These are phyloP conservation scores for Julus scandinavius DNA, from an alignment of 2,888 invertebrate species.

Conservation along the genomic window DNA sequence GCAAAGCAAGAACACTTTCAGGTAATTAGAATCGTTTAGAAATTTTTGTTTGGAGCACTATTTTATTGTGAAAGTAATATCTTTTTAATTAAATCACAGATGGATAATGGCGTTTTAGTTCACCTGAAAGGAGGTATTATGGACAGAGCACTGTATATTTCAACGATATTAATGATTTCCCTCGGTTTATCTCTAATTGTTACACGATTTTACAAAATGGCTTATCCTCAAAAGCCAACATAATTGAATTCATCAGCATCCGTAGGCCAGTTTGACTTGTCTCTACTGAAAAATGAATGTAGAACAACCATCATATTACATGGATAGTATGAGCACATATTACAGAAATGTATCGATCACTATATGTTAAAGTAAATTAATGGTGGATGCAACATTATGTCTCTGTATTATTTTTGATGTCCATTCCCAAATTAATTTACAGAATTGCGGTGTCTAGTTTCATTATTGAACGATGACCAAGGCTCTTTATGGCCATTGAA, in stretches of 20 bases:
- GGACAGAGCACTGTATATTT: conserved; percentile 17
- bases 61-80: not conserved
- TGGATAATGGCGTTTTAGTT: conserved; percentile 42
- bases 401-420: too few species aligned
- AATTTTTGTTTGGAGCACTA: not conserved
- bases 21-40: not conserved
- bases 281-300: not conserved
- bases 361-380: not conserved
- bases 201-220: not conserved
- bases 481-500: too few species aligned
- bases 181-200: not conserved
- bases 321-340: not conserved
- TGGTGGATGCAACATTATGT: not conserved
- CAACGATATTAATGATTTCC: not conserved
- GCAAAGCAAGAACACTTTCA: conserved; percentile 50
- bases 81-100: conserved; percentile 12
- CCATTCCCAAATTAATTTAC: too few species aligned
- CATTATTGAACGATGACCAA: too few species aligned
- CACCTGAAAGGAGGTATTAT: conserved; percentile 49
- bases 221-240: conserved; percentile 21
- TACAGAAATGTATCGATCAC: not conserved
- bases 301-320: not conserved
- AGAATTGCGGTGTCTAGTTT: too few species aligned
- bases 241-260: not conserved
- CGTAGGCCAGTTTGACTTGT: not conserved